These are phyloP conservation scores for Leucania comma DNA, from an alignment of 2,888 invertebrate species.

Conservation along the genomic window DNA sequence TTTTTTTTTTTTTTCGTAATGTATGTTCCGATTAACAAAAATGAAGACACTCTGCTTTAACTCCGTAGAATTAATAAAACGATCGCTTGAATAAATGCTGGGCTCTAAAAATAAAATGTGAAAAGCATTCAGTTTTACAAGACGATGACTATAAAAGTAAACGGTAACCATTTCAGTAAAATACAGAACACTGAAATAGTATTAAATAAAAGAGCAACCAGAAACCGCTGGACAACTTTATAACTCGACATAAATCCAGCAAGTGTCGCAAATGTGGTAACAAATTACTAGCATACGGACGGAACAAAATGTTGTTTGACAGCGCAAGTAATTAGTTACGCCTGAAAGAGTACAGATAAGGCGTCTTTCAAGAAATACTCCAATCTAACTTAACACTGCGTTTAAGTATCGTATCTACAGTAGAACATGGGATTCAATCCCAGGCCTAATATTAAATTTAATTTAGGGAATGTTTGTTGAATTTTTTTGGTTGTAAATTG, in stretches of 20 bases:
- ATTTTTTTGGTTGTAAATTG: constrained; percentile 90
- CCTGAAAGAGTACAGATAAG: constrained; percentile 60
- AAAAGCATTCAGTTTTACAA: constrained; percentile 62
- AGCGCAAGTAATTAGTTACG: constrained; percentile 63
- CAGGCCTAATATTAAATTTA: constrained; percentile 76
- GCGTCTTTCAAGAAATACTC: constrained; percentile 48
- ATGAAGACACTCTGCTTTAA: constrained; percentile 30
- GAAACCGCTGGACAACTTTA: constrained; percentile 58
- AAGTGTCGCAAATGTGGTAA: constrained; percentile 65
- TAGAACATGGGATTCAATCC: constrained; percentile 63
- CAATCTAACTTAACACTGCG: constrained; percentile 37
- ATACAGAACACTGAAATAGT: constrained; percentile 58
- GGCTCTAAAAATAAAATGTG: constrained; percentile 58
- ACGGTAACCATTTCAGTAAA: constrained; percentile 59
- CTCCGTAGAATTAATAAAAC: constrained; percentile 55
- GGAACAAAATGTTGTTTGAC: constrained; percentile 60
- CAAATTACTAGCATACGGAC: constrained; percentile 55
- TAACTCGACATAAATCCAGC: constrained; percentile 63
- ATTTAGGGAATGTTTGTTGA: constrained; percentile 87
- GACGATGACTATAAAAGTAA: constrained; percentile 62
- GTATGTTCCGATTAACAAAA: constrained; percentile 31
- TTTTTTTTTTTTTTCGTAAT: constrained; percentile 28
- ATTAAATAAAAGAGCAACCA: constrained; percentile 57
- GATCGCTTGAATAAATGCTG: constrained; percentile 50
- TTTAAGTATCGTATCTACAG: constrained; percentile 36